Percentiles rank a stretch among this genome's conserved stretches.
Evolutionary conservation across 1,140 invertebrate species (phyloP).

Genomic region (Philotrypesis tridentata): DNA sequence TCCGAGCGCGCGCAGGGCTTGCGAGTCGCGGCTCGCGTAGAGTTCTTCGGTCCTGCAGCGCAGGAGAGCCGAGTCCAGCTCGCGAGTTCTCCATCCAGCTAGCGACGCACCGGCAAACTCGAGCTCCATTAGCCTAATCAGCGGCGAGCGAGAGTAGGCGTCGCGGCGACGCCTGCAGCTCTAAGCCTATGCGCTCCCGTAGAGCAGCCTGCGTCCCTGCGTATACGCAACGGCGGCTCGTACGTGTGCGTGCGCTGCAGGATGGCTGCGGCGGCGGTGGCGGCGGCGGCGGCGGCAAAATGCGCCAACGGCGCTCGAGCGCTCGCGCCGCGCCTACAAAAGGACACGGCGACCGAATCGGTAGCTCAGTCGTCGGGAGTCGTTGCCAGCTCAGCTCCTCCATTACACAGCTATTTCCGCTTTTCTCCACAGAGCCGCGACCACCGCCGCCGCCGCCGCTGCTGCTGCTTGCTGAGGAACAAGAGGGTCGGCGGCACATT

Average conservation of each 20-base stretch:
- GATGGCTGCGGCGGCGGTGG: slow-evolving; percentile 46
- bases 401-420: too few relatives aligned
- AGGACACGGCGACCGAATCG: slow-evolving; percentile 51
- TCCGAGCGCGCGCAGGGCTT: too few relatives aligned
- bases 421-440: too few relatives aligned
- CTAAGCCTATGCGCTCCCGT: neutral
- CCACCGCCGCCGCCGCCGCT: too few relatives aligned
- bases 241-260: neutral
- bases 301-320: slow-evolving; percentile 52
- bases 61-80: too few relatives aligned
- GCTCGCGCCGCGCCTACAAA: slow-evolving; percentile 51
- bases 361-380: slow-evolving; percentile 51
- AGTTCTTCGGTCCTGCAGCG: too few relatives aligned
- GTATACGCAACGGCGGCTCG: slow-evolving; percentile 24
- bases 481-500: neutral
- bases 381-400: too few relatives aligned
- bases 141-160: neutral
- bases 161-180: neutral
- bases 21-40: too few relatives aligned
- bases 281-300: slow-evolving; percentile 46
- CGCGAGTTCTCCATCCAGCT: too few relatives aligned
- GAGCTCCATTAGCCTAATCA: slow-evolving; percentile 44
- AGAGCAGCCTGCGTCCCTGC: too few relatives aligned
- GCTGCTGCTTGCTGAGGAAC: neutral
- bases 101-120: too few relatives aligned